Evolutionary conservation across 2,797 vertebrate genomes (phyloP).

Genomic region (Anguilla megastoma): DNA sequence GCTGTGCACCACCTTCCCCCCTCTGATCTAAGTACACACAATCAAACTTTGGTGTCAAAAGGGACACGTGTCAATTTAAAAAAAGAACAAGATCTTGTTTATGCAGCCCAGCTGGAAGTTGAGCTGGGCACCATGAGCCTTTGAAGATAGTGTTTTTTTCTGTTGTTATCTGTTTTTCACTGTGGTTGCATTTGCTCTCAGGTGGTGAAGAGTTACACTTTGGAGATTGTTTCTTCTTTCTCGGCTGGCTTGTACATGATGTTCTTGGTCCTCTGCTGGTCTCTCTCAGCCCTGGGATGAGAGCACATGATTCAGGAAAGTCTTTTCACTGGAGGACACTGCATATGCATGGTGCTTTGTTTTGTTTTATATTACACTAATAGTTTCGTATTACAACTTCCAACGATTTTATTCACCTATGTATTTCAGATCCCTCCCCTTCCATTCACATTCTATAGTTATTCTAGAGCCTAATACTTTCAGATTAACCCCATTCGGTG

Average conservation of each 20-base stretch:
- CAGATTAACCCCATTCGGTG: neutral
- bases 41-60: slow-evolving; percentile 39
- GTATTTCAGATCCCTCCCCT: neutral
- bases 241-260: slow-evolving; percentile 67
- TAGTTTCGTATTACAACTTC: neutral
- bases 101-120: slow-evolving; percentile 39
- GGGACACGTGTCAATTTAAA: slow-evolving; percentile 43
- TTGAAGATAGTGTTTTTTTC: slow-evolving; percentile 17
- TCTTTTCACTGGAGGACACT: neutral
- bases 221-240: slow-evolving; percentile 70
- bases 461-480: neutral
- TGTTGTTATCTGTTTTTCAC: neutral
- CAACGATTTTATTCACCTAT: neutral
- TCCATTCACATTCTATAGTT: neutral
- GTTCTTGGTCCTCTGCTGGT: slow-evolving; percentile 62
- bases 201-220: slow-evolving; percentile 61
- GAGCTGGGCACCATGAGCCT: slow-evolving; percentile 25
- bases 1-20: slow-evolving; percentile 48
- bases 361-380: neutral
- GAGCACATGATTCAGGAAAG: slow-evolving; percentile 23
- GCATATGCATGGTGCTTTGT: neutral
- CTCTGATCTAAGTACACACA: slow-evolving; percentile 46
- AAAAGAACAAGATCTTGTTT: slow-evolving; percentile 40
- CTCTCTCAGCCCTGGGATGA: slow-evolving; percentile 66
- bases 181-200: slow-evolving; percentile 25